Conservation (phyloP, 2,888 invertebrate genomes). For the Ditula angustiorana region DNA sequence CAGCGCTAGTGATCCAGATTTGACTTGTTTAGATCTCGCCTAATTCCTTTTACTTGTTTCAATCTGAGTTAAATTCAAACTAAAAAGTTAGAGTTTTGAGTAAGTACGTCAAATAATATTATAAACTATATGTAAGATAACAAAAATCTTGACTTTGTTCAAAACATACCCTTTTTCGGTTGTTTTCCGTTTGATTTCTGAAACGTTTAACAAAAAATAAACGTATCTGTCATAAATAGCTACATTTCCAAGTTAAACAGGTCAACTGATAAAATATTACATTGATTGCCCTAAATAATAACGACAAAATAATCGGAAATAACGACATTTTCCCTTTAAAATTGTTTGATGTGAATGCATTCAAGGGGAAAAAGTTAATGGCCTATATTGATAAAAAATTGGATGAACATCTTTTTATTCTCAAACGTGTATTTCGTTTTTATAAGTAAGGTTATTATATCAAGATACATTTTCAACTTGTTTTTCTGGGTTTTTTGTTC, state of each 20-base stretch:
- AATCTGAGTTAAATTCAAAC: too few relatives aligned
- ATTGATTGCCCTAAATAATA: constrained; percentile 63
- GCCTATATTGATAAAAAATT: constrained; percentile 61
- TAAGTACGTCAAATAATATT: too few relatives aligned
- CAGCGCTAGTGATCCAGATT: too few relatives aligned
- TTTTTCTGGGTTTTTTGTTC: not conserved
- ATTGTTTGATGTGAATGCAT: constrained; percentile 59
- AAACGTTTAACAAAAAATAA: not conserved
- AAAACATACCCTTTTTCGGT: too few relatives aligned
- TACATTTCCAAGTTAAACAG: constrained; percentile 48
- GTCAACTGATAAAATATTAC: constrained; percentile 60
- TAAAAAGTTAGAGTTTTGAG: too few relatives aligned
- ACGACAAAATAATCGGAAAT: constrained; percentile 68
- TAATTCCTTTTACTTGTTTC: too few relatives aligned
- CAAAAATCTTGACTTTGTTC: too few relatives aligned
- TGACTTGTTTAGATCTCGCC: too few relatives aligned
- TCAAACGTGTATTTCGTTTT: constrained; percentile 41
- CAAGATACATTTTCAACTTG: not conserved
- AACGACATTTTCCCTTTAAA: constrained; percentile 65
- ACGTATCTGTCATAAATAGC: not conserved
- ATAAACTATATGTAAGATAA: too few relatives aligned
- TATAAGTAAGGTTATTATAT: constrained; percentile 6
- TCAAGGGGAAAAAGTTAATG: constrained; percentile 58
- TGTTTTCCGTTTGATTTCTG: not conserved
- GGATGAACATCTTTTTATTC: constrained; percentile 49